Percentiles rank a stretch among this genome's conserved stretches.
Evolutionary conservation across 2,888 invertebrate species (phyloP).

Genomic region (Xanthostigma xanthostigma): DNA sequence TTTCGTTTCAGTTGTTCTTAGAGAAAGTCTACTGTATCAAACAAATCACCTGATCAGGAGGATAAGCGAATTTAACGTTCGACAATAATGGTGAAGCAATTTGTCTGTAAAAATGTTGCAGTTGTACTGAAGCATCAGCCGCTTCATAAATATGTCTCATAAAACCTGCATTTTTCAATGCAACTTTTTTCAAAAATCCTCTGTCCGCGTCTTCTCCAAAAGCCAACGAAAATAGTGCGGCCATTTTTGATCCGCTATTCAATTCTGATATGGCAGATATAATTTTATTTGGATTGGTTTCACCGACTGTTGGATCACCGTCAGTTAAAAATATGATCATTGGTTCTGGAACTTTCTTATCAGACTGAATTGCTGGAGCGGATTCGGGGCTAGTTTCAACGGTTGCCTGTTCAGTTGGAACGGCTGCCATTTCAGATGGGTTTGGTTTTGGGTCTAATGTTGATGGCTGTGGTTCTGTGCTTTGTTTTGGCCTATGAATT

Average conservation of each 20-base stretch:
- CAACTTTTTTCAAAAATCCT: conserved; percentile 46
- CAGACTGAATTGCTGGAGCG: conserved; percentile 14
- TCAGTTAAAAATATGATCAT: conserved; percentile 51
- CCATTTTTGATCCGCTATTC: conserved; percentile 31
- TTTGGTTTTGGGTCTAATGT: too few relatives aligned
- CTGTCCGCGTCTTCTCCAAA: conserved; percentile 56
- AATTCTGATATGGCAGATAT: conserved; percentile 34
- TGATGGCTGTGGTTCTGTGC: too few relatives aligned
- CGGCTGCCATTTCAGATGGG: too few relatives aligned
- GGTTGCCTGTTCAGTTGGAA: too few relatives aligned
- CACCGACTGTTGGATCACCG: conserved; percentile 47
- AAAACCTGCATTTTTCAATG: conserved; percentile 49
- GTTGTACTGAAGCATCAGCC: conserved; percentile 50
- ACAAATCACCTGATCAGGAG: conserved; percentile 31
- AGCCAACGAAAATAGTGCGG: conserved; percentile 50
- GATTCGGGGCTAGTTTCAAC: too few relatives aligned
- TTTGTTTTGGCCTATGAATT: too few relatives aligned
- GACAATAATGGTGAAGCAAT: conserved; percentile 52
- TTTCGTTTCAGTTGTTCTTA: too few relatives aligned
- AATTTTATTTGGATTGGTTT: conserved; percentile 35
- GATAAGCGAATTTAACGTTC: conserved; percentile 48
- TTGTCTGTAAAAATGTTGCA: conserved; percentile 49
- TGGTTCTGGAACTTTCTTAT: conserved; percentile 32
- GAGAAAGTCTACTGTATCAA: not conserved
- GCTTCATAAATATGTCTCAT: conserved; percentile 56